These are phyloP conservation scores for Corythucha ciliata DNA, from an alignment of 2,888 invertebrate genomes.

Conservation along the genomic window DNA sequence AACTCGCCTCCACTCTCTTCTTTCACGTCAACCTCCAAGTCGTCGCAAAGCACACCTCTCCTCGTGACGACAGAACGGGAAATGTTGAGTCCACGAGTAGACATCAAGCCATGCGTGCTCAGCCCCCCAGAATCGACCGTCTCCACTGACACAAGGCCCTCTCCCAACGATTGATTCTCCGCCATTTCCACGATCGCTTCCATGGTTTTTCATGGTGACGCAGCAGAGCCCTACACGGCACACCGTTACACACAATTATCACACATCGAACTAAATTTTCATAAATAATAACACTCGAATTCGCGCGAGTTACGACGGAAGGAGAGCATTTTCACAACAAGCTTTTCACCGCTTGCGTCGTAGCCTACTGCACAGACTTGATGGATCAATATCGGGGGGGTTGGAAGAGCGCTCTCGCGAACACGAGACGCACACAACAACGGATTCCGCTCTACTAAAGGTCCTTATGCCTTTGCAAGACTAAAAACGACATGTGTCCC, in stretches of 20 bases:
- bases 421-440: slow-evolving; percentile 14
- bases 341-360: slow-evolving; percentile 30
- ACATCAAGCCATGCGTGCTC: slow-evolving; percentile 41
- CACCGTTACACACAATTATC: slow-evolving; percentile 24
- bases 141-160: slow-evolving; percentile 39
- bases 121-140: slow-evolving; percentile 44
- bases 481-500: too few relatives aligned
- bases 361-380: slow-evolving; percentile 30
- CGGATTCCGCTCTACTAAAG: too few relatives aligned
- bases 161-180: slow-evolving; percentile 36
- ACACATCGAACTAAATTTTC: slow-evolving; percentile 24
- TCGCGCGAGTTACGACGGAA: slow-evolving; percentile 25
- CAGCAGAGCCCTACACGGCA: slow-evolving; percentile 28
- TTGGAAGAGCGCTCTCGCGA: slow-evolving; percentile 19
- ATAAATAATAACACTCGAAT: slow-evolving; percentile 27
- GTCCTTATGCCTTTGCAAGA: too few relatives aligned
- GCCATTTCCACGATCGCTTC: slow-evolving; percentile 36
- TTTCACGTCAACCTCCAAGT: slow-evolving; percentile 40
- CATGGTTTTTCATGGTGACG: slow-evolving; percentile 34
- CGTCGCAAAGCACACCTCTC: slow-evolving; percentile 35
- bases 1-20: slow-evolving; percentile 45
- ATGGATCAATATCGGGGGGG: slow-evolving; percentile 25
- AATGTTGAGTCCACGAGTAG: slow-evolving; percentile 29
- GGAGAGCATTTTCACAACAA: slow-evolving; percentile 28
- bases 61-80: slow-evolving; percentile 32